Conservation (phyloP, 2,113 vertebrate species). For the Mus pahari region DNA sequence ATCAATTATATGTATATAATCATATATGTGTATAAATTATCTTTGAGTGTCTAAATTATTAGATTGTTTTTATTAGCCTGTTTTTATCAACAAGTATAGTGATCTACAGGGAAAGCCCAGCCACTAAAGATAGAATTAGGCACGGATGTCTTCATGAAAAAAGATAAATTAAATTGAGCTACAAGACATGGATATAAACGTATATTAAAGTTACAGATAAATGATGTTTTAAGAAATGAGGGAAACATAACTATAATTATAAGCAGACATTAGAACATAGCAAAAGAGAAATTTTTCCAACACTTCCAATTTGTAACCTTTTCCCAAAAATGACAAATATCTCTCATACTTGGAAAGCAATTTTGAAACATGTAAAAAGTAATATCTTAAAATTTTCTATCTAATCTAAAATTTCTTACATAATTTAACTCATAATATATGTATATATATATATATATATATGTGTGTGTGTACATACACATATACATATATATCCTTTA, state of each 20-base stretch:
- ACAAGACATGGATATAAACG: background rate
- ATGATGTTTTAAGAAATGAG: background rate
- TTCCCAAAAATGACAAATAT: background rate
- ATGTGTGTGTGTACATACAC: too few species aligned
- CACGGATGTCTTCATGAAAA: background rate
- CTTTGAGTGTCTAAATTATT: background rate
- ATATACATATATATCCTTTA: background rate
- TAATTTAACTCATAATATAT: conserved; percentile 37
- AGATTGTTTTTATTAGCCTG: background rate
- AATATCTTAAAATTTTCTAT: background rate
- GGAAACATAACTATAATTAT: background rate
- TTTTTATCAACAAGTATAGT: background rate
- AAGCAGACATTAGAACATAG: background rate
- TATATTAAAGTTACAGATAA: background rate
- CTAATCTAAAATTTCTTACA: conserved; percentile 12
- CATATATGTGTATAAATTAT: background rate
- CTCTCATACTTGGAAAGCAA: conserved; percentile 32
- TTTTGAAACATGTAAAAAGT: background rate
- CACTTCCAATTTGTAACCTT: background rate
- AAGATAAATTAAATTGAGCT: background rate
- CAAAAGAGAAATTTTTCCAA: background rate
- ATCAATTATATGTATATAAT: background rate
- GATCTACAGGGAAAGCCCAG: background rate
- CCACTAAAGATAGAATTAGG: background rate
- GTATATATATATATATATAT: accelerated